phyloP scores from a whole-genome alignment of 2,113 vertebrate species.

The Perognathus longimembris region DNA sequence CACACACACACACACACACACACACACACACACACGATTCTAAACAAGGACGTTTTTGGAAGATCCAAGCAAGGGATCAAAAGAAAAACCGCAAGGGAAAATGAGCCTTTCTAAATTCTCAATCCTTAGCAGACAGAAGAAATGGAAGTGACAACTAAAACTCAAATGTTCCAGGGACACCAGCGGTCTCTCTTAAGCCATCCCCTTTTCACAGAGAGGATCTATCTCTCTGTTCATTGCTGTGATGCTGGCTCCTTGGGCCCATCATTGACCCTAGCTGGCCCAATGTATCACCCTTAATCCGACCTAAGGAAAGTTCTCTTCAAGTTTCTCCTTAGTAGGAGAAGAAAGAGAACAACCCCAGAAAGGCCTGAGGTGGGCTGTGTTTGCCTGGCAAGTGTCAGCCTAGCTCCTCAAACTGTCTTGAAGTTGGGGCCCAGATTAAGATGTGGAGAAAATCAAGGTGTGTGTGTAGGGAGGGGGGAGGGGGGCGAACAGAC shows the following conservation, averaged over 20 bases:
- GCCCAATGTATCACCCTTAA: background rate
- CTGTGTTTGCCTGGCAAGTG: conserved; percentile 54
- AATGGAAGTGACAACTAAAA: background rate
- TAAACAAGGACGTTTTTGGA: background rate
- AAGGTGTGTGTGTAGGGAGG: background rate
- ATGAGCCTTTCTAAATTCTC: background rate
- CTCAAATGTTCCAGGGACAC: background rate
- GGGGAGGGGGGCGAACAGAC: background rate
- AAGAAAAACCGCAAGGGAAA: background rate
- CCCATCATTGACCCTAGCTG: background rate
- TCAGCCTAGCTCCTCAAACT: background rate
- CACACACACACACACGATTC: background rate
- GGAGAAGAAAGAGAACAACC: background rate
- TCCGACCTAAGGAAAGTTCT: background rate
- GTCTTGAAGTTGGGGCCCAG: background rate
- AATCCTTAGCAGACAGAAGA: background rate
- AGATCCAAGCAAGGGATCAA: background rate
- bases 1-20: too few relatives aligned
- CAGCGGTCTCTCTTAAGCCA: background rate
- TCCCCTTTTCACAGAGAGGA: background rate
- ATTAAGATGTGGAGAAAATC: conserved; percentile 56
- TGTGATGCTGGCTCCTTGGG: background rate
- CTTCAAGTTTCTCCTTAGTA: background rate
- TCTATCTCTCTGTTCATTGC: background rate
- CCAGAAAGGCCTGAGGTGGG: background rate